Percentiles rank a stretch among this genome's conserved stretches.
Conservation (phyloP, 2,113 vertebrate species). For the Pimephales promelas region DNA sequence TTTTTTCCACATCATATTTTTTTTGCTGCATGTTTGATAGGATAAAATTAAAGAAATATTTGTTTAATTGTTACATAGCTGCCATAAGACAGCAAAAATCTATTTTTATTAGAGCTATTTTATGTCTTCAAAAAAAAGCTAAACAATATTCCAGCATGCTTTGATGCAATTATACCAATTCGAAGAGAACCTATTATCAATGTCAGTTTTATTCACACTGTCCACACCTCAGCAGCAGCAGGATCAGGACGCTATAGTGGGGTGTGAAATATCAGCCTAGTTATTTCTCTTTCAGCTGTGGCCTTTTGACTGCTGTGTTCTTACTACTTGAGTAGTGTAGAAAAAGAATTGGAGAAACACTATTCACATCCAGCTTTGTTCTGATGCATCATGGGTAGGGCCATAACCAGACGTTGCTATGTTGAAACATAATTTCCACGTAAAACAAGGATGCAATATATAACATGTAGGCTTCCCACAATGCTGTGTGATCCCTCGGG, state of each 20-base stretch:
- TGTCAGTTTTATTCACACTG: constrained; percentile 17
- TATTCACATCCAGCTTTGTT: background rate
- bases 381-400: constrained; percentile 15
- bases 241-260: constrained; percentile 20
- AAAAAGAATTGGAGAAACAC: background rate
- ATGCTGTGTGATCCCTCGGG: constrained; percentile 48
- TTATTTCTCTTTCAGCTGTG: constrained; percentile 2
- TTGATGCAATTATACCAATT: background rate
- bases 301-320: background rate
- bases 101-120: background rate
- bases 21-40: background rate
- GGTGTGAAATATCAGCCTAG: constrained; percentile 24
- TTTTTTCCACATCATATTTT: background rate
- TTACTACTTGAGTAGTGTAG: background rate
- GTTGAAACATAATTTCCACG: constrained; percentile 33
- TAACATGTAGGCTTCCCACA: constrained; percentile 38
- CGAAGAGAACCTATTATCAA: background rate
- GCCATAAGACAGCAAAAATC: background rate
- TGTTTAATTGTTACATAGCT: background rate
- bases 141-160: too few species aligned
- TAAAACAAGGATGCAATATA: constrained; percentile 30
- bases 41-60: background rate
- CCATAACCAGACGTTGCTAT: constrained; percentile 9
- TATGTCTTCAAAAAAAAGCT: too few species aligned
- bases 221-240: constrained; percentile 16